These are phyloP conservation scores for Circaetus cinerascens DNA, from an alignment of 2,113 vertebrate genomes.

Conservation along the genomic window DNA sequence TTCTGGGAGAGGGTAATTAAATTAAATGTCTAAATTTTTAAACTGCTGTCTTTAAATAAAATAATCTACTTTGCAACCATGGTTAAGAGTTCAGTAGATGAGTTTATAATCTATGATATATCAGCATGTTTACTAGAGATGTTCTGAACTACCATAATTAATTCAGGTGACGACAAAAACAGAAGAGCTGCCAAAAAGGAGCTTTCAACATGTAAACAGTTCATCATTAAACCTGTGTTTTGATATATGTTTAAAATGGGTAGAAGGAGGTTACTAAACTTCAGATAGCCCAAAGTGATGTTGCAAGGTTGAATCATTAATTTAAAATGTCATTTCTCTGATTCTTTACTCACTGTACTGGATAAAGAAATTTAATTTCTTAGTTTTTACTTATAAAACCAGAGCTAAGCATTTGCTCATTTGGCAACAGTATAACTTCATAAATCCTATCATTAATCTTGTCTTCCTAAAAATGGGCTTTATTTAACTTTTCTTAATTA, in stretches of 20 bases:
- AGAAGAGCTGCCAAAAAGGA: conserved; percentile 50
- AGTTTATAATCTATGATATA: conserved; percentile 66
- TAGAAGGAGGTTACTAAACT: conserved; percentile 42
- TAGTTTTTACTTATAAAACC: background rate
- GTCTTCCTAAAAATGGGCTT: background rate
- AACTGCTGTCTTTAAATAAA: conserved; percentile 72
- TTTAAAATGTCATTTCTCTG: background rate
- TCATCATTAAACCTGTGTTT: conserved; percentile 51
- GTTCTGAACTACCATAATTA: conserved; percentile 58
- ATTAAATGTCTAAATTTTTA: conserved; percentile 78
- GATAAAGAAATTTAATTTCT: background rate
- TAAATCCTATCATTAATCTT: conserved; percentile 23
- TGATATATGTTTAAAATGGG: conserved; percentile 24
- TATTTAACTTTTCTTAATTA: conserved; percentile 30
- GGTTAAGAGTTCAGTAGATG: conserved; percentile 65
- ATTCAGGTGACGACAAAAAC: conserved; percentile 58
- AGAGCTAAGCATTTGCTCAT: conserved; percentile 25
- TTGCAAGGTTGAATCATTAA: background rate
- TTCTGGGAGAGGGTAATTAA: conserved; percentile 79
- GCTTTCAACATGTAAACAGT: conserved; percentile 52
- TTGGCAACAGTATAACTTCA: background rate
- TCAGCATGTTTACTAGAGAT: conserved; percentile 56
- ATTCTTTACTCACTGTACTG: conserved; percentile 12
- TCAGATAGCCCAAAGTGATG: conserved; percentile 37
- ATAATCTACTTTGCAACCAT: conserved; percentile 69